These are phyloP conservation scores for Tetranychus truncatus DNA, from an alignment of 2,888 invertebrate genomes.

Conservation along the genomic window DNA sequence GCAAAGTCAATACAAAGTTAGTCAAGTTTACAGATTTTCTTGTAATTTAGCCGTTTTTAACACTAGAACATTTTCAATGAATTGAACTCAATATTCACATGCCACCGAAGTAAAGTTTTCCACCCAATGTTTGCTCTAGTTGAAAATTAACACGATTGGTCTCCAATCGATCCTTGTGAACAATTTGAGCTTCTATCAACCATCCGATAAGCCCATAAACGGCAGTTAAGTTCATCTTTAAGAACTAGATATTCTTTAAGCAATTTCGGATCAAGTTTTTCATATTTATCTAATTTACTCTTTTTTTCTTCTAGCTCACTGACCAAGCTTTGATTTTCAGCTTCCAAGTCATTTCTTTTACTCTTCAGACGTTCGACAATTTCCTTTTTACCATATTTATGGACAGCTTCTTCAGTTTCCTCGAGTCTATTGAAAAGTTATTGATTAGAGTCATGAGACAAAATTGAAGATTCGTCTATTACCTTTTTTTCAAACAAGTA, in stretches of 20 bases:
- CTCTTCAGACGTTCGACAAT: background rate
- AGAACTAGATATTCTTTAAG: background rate
- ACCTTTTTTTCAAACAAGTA: background rate
- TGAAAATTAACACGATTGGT: background rate
- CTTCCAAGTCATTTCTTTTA: background rate
- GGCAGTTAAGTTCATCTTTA: background rate
- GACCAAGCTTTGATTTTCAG: background rate
- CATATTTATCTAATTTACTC: conserved; percentile 5
- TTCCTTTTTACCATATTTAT: background rate
- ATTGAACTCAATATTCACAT: too few species aligned
- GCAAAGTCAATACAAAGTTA: too few species aligned
- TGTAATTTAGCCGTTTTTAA: too few species aligned
- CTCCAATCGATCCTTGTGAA: background rate
- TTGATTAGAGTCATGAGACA: background rate
- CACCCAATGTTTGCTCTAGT: background rate
- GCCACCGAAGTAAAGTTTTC: background rate
- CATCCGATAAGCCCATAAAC: background rate
- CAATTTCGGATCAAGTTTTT: conserved; percentile 1
- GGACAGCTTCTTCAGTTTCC: background rate
- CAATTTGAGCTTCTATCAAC: background rate
- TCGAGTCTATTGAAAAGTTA: background rate
- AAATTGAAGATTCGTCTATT: background rate
- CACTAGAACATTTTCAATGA: too few species aligned
- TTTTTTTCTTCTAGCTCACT: background rate
- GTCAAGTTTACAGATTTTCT: too few species aligned